phyloP scores from a whole-genome alignment of 2,797 vertebrate species.

The Bovichtus variegatus region DNA sequence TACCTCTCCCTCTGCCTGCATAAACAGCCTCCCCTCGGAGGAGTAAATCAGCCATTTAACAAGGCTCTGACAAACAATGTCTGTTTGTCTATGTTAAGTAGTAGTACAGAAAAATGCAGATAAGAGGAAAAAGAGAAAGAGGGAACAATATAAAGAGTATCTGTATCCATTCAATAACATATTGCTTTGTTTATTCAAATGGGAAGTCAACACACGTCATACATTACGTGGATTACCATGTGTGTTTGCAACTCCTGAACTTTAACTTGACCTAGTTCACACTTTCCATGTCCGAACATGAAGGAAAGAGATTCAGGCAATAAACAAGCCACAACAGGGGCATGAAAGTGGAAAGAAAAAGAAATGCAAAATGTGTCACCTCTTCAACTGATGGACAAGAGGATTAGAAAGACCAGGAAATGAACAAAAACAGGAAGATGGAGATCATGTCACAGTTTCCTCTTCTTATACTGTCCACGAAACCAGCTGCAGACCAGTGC shows the following conservation, averaged over 20 bases:
- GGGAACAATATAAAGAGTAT: neutral
- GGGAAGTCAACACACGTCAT: constrained; percentile 42
- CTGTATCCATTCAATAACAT: neutral
- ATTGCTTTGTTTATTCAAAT: neutral
- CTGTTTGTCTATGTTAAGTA: constrained; percentile 28
- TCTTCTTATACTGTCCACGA: constrained; percentile 7
- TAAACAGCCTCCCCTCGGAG: constrained; percentile 67
- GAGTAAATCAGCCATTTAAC: constrained; percentile 67
- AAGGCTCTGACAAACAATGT: constrained; percentile 37
- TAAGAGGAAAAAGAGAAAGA: neutral
- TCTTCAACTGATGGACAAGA: constrained; percentile 23
- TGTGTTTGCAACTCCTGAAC: constrained; percentile 42
- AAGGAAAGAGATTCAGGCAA: constrained; percentile 30
- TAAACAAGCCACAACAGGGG: constrained; percentile 9
- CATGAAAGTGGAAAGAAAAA: constrained; percentile 58
- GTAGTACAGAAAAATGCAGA: neutral
- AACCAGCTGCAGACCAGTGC: constrained; percentile 19
- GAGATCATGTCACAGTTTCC: constrained; percentile 55
- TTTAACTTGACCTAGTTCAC: constrained; percentile 31
- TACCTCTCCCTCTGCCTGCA: constrained; percentile 61
- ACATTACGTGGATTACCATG: constrained; percentile 32
- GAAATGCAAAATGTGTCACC: constrained; percentile 21
- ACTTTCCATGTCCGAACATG: constrained; percentile 37
- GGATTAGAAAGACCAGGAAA: constrained; percentile 30
- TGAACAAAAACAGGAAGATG: constrained; percentile 67